Conservation (phyloP, 2,797 vertebrate genomes). For the Karalla daura region DNA sequence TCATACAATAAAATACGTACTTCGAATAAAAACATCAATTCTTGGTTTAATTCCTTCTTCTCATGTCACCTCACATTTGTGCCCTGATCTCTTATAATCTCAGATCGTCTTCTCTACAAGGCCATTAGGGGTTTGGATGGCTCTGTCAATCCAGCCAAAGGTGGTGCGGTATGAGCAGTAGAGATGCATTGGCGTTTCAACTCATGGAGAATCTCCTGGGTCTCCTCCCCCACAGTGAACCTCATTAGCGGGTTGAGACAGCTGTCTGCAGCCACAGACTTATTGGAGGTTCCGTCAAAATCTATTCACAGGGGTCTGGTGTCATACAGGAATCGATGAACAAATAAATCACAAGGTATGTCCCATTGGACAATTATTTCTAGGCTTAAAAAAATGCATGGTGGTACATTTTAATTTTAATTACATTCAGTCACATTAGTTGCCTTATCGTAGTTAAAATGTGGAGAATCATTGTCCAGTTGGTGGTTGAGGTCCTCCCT, state of each 20-base stretch:
- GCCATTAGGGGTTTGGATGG: neutral
- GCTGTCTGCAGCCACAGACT: neutral
- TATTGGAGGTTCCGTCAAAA: neutral
- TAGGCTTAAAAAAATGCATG: neutral
- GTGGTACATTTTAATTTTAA: neutral
- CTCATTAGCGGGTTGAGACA: slow-evolving; percentile 4
- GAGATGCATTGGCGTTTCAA: neutral
- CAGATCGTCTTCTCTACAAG: neutral
- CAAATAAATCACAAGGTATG: neutral
- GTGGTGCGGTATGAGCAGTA: neutral
- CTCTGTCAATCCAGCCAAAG: neutral
- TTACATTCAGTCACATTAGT: too few relatives aligned
- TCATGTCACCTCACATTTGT: neutral
- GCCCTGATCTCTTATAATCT: neutral
- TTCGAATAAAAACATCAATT: neutral
- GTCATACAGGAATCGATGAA: neutral
- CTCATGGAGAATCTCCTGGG: neutral
- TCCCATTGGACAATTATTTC: neutral
- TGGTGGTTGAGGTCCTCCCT: neutral
- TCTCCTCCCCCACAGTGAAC: neutral
- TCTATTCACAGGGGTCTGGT: neutral
- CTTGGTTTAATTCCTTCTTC: neutral
- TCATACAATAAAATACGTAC: too few relatives aligned
- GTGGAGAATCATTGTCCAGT: neutral
- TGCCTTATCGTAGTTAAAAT: too few relatives aligned